Base-by-base conservation (phyloP, 1,140 invertebrate species). In the Atta colombica region DNA sequence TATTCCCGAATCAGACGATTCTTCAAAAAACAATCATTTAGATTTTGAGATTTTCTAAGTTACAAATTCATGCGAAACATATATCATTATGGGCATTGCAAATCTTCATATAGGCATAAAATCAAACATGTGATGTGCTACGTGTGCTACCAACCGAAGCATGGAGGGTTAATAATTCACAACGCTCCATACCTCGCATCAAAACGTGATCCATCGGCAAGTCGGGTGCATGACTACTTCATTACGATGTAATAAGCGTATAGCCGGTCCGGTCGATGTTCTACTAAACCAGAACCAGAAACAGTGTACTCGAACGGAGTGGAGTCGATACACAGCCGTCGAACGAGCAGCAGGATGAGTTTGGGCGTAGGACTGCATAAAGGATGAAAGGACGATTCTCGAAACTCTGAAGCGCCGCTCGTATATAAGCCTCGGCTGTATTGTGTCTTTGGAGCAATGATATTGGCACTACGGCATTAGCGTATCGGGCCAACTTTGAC, bases 381-480 rank as follows among this genome's bases (percentile, higher is more conserved):
- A 89, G 87, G 77, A 61, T 89, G 85, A 90, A 90, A 89, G 85
- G 77, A 85, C 65, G 88, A 85, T 65, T 60, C 51, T 58, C 77
- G 65, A 89, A 87, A 89, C 72, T 81, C 77, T 28, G 87, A 88
- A 61, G 58, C 55, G 53, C 14, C 58, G 58, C 84, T 86, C 88
- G 65, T 84, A 68, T 84, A 68, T 87, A 78, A 86, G 28, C 35
- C 21, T 21, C 18, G 63, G 21, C 12, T 66, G 77, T 45, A 86
- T 87, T 82, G 85, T 86, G 28, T 61, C 65, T 39, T 21, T 51
- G 71, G 51, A 55, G 39, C 58, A 49, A 55, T 58, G 51, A 21
- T 63, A 49, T 69, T 77, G 88, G 87, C 55, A 63, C 39, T 51
- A 49, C 21, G 53, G 60, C 72, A 85, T 88, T 89, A 89, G 58